Conservation (phyloP, 2,888 invertebrate species). For the Ypsolopha scabrella region DNA sequence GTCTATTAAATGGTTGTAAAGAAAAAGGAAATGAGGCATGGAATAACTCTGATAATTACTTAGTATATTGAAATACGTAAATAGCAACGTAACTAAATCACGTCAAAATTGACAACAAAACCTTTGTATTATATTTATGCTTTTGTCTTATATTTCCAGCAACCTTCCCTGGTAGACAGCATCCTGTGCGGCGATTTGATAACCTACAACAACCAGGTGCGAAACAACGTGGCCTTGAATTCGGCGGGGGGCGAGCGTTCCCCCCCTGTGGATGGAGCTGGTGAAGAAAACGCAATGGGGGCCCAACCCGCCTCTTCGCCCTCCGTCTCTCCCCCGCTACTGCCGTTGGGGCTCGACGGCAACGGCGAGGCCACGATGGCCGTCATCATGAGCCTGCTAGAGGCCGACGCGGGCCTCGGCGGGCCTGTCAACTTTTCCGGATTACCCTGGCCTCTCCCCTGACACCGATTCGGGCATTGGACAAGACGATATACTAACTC, state of each 20-base stretch:
- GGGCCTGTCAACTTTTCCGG: slow-evolving; percentile 90
- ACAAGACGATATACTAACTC: too few species aligned
- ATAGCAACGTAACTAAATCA: too few species aligned
- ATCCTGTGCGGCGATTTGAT: slow-evolving; percentile 26
- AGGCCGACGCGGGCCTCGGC: slow-evolving; percentile 90
- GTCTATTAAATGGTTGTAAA: too few species aligned
- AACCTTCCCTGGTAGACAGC: slow-evolving; percentile 36
- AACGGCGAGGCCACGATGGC: slow-evolving; percentile 94
- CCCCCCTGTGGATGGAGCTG: slow-evolving; percentile 55
- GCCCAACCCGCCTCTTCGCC: not conserved
- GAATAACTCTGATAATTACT: too few species aligned
- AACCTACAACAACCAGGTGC: slow-evolving; percentile 22
- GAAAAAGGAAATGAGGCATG: too few species aligned
- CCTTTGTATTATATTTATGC: too few species aligned
- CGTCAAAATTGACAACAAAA: too few species aligned
- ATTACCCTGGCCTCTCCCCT: slow-evolving; percentile 87
- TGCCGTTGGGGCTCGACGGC: slow-evolving; percentile 69
- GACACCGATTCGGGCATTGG: not conserved
- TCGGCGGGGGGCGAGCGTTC: slow-evolving; percentile 16
- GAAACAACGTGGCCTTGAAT: slow-evolving; percentile 46
- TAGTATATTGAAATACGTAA: too few species aligned
- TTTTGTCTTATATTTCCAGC: slow-evolving; percentile 8
- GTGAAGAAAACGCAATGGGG: not conserved
- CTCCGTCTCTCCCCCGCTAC: slow-evolving; percentile 30
- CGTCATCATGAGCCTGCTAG: slow-evolving; percentile 90